These are phyloP conservation scores for Peromyscus polionotus DNA, from an alignment of 2,113 vertebrate species.

Conservation along the genomic window DNA sequence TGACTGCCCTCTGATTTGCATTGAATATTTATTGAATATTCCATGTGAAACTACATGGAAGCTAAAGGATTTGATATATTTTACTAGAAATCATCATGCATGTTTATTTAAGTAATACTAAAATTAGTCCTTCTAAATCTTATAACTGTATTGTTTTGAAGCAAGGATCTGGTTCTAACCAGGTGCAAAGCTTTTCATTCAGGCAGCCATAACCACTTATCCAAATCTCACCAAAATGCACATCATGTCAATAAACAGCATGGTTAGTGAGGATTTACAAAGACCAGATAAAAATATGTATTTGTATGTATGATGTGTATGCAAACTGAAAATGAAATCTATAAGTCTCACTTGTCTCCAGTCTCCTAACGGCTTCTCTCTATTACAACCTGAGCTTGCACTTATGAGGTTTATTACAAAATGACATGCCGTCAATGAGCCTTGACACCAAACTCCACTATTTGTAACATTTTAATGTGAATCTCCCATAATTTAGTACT, in stretches of 20 bases:
- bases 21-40: not conserved
- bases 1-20: not conserved
- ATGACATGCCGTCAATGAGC: not conserved
- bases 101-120: not conserved
- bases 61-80: not conserved
- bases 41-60: not conserved
- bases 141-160: not conserved
- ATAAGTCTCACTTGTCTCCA: not conserved
- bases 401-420: not conserved
- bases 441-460: not conserved
- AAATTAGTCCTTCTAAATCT: not conserved
- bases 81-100: conserved; percentile 16
- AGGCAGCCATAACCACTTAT: not conserved
- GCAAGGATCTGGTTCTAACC: not conserved
- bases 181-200: not conserved
- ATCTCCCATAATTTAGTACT: not conserved
- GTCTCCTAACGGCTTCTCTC: not conserved
- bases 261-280: not conserved
- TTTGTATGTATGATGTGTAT: conserved; percentile 13
- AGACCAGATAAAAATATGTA: not conserved
- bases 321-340: conserved; percentile 3
- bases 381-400: not conserved
- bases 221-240: not conserved
- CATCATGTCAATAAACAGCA: not conserved
- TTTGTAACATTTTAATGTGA: not conserved